Evolutionary conservation across 2,797 vertebrate species (phyloP), one percentile per base, ranked within the genome.

Genomic region (Xenentodon cancila): DNA sequence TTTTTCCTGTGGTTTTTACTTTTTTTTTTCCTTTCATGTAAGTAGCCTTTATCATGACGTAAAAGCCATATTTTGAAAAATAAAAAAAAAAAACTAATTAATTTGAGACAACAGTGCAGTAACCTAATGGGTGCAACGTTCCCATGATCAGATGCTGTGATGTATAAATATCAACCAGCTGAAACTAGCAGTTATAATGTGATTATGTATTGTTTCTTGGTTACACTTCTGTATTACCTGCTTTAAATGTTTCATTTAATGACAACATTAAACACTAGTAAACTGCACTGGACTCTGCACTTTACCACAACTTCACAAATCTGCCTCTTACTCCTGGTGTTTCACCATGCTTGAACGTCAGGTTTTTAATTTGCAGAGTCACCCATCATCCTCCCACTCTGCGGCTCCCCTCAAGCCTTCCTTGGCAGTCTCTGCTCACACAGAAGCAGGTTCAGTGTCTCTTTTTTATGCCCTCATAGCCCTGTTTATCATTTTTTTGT

Each of bases 291-390:
- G 27, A 45, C 40, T 48, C 18, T 47, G 58, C 3, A 17, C 13
- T 54, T 52, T 34, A 19, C 44, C 53, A 2, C 21, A 6, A 61
- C 18, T 37, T 13, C 43, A 37, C 34, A 11, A 37, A 37, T 13
- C 34, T 37, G 34, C 12, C 4, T 37, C 34, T 12, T 37, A 37
- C 4, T 60, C 20, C 48, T 62, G 60, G 47, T 46, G 62, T 48
- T 59, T 49, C 46, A 34, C 45, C 32, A 25, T 37, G 11, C 37
- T 74, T 62, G 74, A 67, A 84, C 80, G 42, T 64, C 62, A 68
- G 71, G 44, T 60, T 81, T 77, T 68, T 77, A 85, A 87, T 85
- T 81, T 87, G 88, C 86, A 81, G 74, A 80, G 80, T 85, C 84
- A 84, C 76, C 80, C 73, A 60, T 71, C 81, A 43, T 45, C 61